Base-by-base conservation (phyloP, 2,797 vertebrate species). In the Sparidentex hasta region DNA sequence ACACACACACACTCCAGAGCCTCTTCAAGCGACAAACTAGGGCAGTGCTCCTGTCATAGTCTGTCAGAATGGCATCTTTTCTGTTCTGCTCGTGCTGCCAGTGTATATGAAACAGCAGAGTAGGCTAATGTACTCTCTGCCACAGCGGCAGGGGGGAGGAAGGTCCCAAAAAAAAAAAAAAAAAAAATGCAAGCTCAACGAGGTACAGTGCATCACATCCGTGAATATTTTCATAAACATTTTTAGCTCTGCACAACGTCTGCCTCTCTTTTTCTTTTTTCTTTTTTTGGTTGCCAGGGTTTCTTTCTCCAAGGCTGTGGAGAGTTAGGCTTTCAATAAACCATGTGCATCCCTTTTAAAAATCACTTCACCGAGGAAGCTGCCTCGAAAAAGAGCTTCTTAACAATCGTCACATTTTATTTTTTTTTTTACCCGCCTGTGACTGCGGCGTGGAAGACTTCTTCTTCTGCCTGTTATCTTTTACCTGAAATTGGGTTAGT, bases 1-100 rank as follows among this genome's bases (percentile, higher is more conserved):
- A 61, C 58, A 50, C 71, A 47, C 70, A 82, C 74, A 50, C 78
- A 89, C 79, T 65, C 76, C 46, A 73, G 71, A 87, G 85, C 43
- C 73, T 91, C 79, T 85, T 90, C 82, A 87, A 91, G 86, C 71
- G 65, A 88, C 90, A 90, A 93, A 92, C 90, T 90, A 87, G 89
- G 87, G 84, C 87, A 91, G 83, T 70, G 76, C 86, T 92, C 79
- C 79, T 90, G 93, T 93, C 90, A 88, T 57, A 80, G 75, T 74
- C 76, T 91, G 87, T 91, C 86, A 88, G 76, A 87, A 73, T 72
- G 76, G 85, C 81, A 82, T 87, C 80, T 84, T 80, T 80, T 84
- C 77, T 76, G 63, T 80, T 84, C 73, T 80, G 87, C 85, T 82
- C 11, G 62, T 68, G 61, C 78, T 87, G 87, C 74, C 68, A 88